Evolutionary conservation across 2,888 invertebrate species (phyloP), one percentile per base, ranked within the genome.

Genomic region (Apamea crenata): DNA sequence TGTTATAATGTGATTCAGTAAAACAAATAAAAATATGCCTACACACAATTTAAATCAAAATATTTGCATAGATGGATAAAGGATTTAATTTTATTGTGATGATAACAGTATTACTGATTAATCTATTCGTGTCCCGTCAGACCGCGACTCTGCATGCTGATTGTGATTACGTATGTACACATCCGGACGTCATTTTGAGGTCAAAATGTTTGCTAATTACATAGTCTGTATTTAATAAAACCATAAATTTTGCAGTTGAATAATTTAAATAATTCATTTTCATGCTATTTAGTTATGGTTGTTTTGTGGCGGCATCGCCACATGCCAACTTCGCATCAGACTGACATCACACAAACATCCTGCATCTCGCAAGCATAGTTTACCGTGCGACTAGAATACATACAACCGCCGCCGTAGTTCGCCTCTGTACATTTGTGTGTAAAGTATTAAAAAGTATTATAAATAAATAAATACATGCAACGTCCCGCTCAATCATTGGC

Each of bases 101-200:
- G 63, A 70, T 47, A 65, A 65, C 36, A 50, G 56, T 53, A 44
- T 65, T 44, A 44, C 12, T 53, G 36, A 82, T 83, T 83, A 79
- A 82, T 83, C 29, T 61, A 65, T 72, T 50, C 67, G 47, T 61
- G 32, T 44, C 36, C 59, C 36, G 18, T 14, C 14, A 8, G 74
- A 61, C 80, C 80, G 16, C 84, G 14, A 14, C 25, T 25, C 63
- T 73, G 73, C 44, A 79, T 79, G 73, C n/a, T 44, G 65, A 66
- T 82, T 61, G 73, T 21, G 73, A 79, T 82, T 70, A 74, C 61
- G 14, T n/a, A 74, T 74, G 69, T 16, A 59, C 25, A 73, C 25
- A 74, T 44, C 32, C 83, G 65, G 36, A 53, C 36, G 59, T 59
- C 70, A 73, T n/a, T 78, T 78, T 78, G 72, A 47, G 72, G 63